Evolutionary conservation across 2,113 vertebrate genomes (phyloP).

Genomic region (Megaleporinus macrocephalus): DNA sequence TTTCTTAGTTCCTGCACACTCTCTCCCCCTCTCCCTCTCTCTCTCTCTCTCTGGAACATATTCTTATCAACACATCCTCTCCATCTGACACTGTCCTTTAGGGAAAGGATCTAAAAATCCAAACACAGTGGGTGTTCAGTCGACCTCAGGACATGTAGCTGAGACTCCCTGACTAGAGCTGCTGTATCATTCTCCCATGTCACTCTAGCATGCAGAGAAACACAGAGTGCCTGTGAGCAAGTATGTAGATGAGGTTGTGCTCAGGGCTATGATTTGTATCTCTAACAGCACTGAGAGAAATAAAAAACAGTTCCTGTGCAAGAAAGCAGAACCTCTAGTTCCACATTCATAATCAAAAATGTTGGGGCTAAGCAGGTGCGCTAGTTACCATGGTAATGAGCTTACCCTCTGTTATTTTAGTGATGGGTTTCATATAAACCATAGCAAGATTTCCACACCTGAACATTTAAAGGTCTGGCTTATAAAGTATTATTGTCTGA

Average conservation of each 20-base stretch:
- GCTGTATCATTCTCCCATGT: conserved; percentile 23
- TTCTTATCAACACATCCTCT: background rate
- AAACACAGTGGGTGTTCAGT: background rate
- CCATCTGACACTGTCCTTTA: conserved; percentile 2
- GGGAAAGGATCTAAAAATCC: background rate
- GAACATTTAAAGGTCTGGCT: too few species aligned
- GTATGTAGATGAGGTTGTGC: conserved; percentile 5
- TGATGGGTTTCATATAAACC: too few species aligned
- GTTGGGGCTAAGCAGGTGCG: too few species aligned
- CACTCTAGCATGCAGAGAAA: conserved; percentile 7
- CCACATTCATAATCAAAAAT: background rate
- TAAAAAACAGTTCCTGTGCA: background rate
- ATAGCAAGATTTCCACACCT: too few species aligned
- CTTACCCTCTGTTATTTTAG: too few species aligned
- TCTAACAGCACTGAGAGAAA: background rate
- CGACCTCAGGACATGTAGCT: background rate
- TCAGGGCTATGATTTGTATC: background rate
- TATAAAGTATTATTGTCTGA: too few species aligned
- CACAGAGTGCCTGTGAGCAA: background rate
- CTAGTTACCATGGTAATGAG: too few species aligned
- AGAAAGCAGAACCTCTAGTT: background rate
- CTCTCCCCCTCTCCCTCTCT: background rate
- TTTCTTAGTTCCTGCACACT: background rate
- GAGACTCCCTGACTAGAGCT: background rate
- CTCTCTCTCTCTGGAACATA: background rate